phyloP scores from a whole-genome alignment of 1,140 invertebrate genomes.

The Phortica variegata region DNA sequence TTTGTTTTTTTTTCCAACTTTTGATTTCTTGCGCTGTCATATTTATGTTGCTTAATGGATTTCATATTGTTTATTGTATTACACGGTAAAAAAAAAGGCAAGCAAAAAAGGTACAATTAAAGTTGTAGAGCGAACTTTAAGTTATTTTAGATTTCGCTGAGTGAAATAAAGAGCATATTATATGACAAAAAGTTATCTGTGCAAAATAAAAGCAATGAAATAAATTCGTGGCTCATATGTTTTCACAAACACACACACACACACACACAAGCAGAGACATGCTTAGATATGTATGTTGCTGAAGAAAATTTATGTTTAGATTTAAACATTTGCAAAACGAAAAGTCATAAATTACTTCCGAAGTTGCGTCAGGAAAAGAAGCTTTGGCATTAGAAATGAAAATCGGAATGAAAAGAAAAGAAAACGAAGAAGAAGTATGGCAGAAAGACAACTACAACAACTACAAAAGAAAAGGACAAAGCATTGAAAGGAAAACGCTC shows the following conservation, averaged over 20 bases:
- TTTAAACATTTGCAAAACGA: constrained; percentile 54
- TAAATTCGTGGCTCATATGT: constrained; percentile 50
- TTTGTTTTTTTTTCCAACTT: no score
- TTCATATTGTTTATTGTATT: no score
- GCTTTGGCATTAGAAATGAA: no score
- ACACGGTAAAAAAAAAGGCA: constrained; percentile 10
- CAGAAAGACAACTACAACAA: constrained; percentile 21
- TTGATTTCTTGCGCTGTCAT: no score
- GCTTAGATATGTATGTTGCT: constrained; percentile 6
- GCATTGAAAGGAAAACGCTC: constrained; percentile 20
- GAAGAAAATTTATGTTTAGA: constrained; percentile 48
- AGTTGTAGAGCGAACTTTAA: no score
- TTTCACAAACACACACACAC: constrained; percentile 18
- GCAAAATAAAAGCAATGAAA: constrained; percentile 46
- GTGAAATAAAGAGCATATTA: no score
- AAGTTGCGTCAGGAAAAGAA: constrained; percentile 30
- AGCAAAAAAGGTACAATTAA: constrained; percentile 48
- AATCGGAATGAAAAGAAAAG: no score
- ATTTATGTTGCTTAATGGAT: no score
- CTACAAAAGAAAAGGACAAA: constrained; percentile 13
- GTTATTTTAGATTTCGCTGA: no score
- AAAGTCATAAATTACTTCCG: constrained; percentile 55
- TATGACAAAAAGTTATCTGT: constrained; percentile 41
- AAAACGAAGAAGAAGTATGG: background rate
- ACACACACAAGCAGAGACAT: constrained; percentile 5